These are phyloP conservation scores for Dryococelus australis DNA, from an alignment of 2,888 invertebrate genomes.

Conservation along the genomic window DNA sequence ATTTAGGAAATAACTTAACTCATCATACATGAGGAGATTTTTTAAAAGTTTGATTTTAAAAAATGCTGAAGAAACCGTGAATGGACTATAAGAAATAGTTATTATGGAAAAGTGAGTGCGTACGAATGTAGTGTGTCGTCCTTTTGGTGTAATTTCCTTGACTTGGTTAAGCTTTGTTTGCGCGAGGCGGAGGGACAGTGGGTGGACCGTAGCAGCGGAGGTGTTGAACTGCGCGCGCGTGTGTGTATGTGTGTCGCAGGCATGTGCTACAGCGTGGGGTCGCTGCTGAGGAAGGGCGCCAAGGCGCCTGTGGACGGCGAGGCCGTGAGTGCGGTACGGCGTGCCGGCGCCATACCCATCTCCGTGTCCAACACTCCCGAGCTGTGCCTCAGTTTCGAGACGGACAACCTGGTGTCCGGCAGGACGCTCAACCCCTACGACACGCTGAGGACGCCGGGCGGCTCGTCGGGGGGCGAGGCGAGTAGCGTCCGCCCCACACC, in stretches of 20 bases:
- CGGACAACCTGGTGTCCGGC: slow-evolving; percentile 67
- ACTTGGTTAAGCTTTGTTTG: no score
- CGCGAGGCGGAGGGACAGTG: no score
- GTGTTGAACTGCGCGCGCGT: no score
- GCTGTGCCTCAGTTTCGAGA: slow-evolving; percentile 68
- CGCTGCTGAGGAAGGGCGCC: slow-evolving; percentile 52
- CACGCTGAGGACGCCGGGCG: slow-evolving; percentile 64
- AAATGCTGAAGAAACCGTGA: no score
- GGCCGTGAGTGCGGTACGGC: slow-evolving; percentile 60
- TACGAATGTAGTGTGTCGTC: no score
- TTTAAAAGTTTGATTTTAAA: no score
- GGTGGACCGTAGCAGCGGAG: no score
- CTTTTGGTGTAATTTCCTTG: no score
- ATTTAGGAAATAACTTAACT: no score
- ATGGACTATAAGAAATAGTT: no score
- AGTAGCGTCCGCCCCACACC: slow-evolving; percentile 22
- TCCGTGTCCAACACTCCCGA: slow-evolving; percentile 72
- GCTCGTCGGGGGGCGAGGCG: slow-evolving; percentile 70
- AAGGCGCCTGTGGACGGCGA: slow-evolving; percentile 63
- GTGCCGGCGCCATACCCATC: slow-evolving; percentile 68
- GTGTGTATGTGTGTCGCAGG: slow-evolving; percentile 51
- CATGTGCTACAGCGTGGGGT: slow-evolving; percentile 56
- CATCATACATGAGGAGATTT: no score
- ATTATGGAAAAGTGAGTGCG: no score
- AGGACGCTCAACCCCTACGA: slow-evolving; percentile 71